Conservation (phyloP, 2,888 invertebrate genomes). For the Drosophila prolongata region DNA sequence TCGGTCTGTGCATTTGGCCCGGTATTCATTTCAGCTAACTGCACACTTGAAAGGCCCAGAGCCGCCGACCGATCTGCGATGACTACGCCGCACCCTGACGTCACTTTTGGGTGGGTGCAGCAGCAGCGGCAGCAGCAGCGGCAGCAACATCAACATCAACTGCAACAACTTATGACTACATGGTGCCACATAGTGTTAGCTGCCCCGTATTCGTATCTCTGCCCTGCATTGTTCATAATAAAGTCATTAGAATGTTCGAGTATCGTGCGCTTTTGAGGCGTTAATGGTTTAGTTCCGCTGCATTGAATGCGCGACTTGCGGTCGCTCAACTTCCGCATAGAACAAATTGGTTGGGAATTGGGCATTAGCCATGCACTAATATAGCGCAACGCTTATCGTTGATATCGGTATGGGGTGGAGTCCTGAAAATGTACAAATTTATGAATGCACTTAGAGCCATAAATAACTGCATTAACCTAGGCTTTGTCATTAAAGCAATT, state of each 20-base stretch:
- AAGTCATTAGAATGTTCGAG: slow-evolving; percentile 75
- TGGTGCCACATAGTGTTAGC: background rate
- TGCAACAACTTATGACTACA: slow-evolving; percentile 47
- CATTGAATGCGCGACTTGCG: slow-evolving; percentile 58
- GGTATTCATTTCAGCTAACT: slow-evolving; percentile 77
- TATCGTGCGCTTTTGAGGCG: slow-evolving; percentile 56
- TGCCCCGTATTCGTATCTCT: slow-evolving; percentile 16
- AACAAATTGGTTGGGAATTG: slow-evolving; percentile 39
- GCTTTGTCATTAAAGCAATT: background rate
- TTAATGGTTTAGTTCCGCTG: slow-evolving; percentile 77
- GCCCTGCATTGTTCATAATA: slow-evolving; percentile 76
- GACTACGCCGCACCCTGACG: slow-evolving; percentile 72
- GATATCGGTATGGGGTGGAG: slow-evolving; percentile 1
- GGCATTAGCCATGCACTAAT: slow-evolving; percentile 33
- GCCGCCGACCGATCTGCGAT: slow-evolving; percentile 54
- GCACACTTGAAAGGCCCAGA: slow-evolving; percentile 71
- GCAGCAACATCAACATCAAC: slow-evolving; percentile 37
- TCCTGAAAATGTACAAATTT: slow-evolving; percentile 3
- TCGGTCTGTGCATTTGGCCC: slow-evolving; percentile 45
- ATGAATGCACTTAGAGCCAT: slow-evolving; percentile 1
- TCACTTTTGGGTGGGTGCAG: slow-evolving; percentile 69
- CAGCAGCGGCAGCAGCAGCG: slow-evolving; percentile 48
- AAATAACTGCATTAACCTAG: background rate
- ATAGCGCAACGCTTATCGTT: slow-evolving; percentile 13
- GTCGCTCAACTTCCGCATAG: slow-evolving; percentile 63